A percentile compares a stretch with the other conserved stretches of the same genome.
Conservation (phyloP, 2,888 invertebrate genomes). For the Ectemnius cavifrons region DNA sequence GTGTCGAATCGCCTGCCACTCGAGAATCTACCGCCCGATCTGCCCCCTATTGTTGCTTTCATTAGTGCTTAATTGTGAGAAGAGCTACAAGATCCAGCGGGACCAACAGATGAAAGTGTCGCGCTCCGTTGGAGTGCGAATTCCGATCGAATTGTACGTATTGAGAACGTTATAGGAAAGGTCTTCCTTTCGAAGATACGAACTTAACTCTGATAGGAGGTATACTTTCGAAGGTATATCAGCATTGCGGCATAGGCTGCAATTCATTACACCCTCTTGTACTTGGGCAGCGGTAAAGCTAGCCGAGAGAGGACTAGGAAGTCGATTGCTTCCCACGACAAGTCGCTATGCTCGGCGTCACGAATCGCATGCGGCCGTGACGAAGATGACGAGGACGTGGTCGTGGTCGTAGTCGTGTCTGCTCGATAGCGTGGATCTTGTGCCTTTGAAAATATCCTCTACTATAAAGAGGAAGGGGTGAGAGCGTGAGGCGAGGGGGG, state of each 20-base stretch:
- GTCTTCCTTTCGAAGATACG: conserved; percentile 63
- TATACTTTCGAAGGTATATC: conserved; percentile 29
- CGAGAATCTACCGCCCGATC: conserved; percentile 7
- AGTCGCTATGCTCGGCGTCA: conserved; percentile 60
- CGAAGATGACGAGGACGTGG: conserved; percentile 41
- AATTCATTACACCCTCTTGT: conserved; percentile 35
- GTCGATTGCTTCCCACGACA: conserved; percentile 63
- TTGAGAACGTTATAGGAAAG: conserved; percentile 13
- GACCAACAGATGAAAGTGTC: too few species aligned
- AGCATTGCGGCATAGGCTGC: conserved; percentile 56
- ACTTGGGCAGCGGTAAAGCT: too few species aligned
- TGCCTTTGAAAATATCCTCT: conserved; percentile 39
- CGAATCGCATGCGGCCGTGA: conserved; percentile 69
- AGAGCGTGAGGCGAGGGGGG: not conserved
- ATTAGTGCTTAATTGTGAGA: too few species aligned
- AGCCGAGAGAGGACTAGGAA: conserved; percentile 15
- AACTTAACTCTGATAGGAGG: not conserved
- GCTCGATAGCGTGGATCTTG: conserved; percentile 18
- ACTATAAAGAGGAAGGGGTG: not conserved
- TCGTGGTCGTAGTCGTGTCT: conserved; percentile 14
- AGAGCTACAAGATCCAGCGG: not conserved
- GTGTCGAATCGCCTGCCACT: conserved; percentile 3
- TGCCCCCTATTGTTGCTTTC: not conserved
- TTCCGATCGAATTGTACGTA: not conserved
- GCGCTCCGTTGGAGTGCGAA: not conserved